Evolutionary conservation across 2,888 invertebrate species (phyloP), one percentile per base, ranked within the genome.

Genomic region (Orthosia cruda): DNA sequence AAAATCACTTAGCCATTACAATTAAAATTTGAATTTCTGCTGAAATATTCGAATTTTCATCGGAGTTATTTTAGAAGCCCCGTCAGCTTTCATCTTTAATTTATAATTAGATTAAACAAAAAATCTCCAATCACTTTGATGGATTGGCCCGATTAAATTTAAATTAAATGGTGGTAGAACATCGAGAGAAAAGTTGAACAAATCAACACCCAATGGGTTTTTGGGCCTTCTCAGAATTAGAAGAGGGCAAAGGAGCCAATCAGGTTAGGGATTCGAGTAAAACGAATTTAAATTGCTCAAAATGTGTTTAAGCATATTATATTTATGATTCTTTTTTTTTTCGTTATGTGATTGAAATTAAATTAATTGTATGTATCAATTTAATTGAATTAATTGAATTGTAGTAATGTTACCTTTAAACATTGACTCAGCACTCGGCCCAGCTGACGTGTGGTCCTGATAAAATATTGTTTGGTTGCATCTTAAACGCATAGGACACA

Each of bases 81-180:
- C 52, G 63, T 71, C 77, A 78, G 77, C 71, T 45, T 78, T 71
- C 49, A 64, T 59, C 18, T 78, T 50, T 64, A 59, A 77, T 59
- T 59, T 78, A 15, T 54, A 13, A 57, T 66, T 18, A 63, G 59
- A 80, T 80, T 54, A 50, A 74, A 67, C 26, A 55, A 74, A 74
- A 67, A 80, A 67, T 54, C 16, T 18, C 54, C 62, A 67, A 67
- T 67, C 45, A 45, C 13, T 26, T 23, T 64, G 63, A 67, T 54
- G 63, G 23, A 74, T 67, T 49, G 20, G n/a, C 4, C 40, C 18
- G 52, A 59, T 77, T 64, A 64, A 54, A 54, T 63, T 71, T 23
- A n/a, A 62, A 52, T 59, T 16, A 54, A 59, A 1, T 16, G 4
- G 23, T 57, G 2, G 0, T 26, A 11, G 57, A 71, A 50, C 16